A percentile compares a stretch with the other conserved stretches of the same genome.
phyloP scores from a whole-genome alignment of 1,140 invertebrate genomes.

The Solenopsis fugax region DNA sequence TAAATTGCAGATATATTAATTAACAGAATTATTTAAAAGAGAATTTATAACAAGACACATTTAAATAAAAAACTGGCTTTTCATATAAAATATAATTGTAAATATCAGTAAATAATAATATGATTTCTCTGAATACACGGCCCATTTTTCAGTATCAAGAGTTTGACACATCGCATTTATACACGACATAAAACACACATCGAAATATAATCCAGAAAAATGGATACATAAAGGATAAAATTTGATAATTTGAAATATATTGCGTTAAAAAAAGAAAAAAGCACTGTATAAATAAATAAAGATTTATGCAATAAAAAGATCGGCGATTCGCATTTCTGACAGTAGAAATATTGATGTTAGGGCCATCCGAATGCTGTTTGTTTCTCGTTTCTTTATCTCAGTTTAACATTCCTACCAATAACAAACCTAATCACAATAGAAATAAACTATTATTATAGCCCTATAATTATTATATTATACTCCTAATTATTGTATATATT shows the following conservation, averaged over 20 bases:
- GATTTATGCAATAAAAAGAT: background rate
- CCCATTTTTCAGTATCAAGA: slow-evolving; percentile 6
- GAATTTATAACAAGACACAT: background rate
- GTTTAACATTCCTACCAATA: too few relatives aligned
- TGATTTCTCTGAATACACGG: slow-evolving; percentile 11
- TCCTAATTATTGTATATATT: too few relatives aligned
- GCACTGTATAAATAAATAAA: background rate
- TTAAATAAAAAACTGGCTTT: background rate
- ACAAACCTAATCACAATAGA: too few relatives aligned
- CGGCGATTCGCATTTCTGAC: background rate
- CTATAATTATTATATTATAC: too few relatives aligned
- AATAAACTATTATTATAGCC: too few relatives aligned
- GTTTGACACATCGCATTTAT: background rate
- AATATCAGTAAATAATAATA: background rate
- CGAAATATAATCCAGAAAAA: slow-evolving; percentile 5
- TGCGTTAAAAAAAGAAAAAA: background rate
- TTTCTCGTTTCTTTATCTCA: too few relatives aligned
- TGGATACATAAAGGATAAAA: background rate
- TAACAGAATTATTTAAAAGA: background rate
- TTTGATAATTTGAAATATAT: slow-evolving; percentile 12
- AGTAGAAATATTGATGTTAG: background rate
- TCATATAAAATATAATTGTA: background rate
- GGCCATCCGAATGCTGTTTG: too few relatives aligned
- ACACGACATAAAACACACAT: background rate
- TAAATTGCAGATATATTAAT: too few relatives aligned